Base-by-base conservation (phyloP, 2,113 vertebrate genomes). In the Gnathonemus longibarbis region DNA sequence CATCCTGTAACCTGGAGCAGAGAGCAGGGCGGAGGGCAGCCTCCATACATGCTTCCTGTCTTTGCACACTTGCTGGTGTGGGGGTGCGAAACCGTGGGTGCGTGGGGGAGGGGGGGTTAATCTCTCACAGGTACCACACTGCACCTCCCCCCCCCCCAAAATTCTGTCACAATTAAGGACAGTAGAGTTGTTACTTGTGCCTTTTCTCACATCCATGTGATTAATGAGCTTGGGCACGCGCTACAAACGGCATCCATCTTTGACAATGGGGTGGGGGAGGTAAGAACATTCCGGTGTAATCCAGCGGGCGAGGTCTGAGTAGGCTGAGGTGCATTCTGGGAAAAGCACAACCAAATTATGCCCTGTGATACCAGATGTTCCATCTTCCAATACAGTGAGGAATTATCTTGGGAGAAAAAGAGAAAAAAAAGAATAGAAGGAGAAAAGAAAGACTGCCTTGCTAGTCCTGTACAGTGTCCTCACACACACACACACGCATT, bases 1-100 rank as follows among this genome's bases (percentile, higher is more conserved):
- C 91, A 91, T 91, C 42, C 90, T 90, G 90, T 50, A 91, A 21
- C 27, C 77, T 50, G 89, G 90, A 91, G 93, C 91, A 90, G 88
- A 89, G 56, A 86, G 80, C 83, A 24, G 53, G 39, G 86, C 24
- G 66, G 77, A 83, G 84, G 53, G 62, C 85, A 88, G 70, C 17
- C 77, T 45, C 17, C 3, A 39, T 2, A 5, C 13, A 42, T 42
- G 3, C 24, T 39, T 84, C 45, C 83, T 48, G 45, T 84, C 35
- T 45, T 17, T 45, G 31, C 27, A 35, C 19, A 19, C 17, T 13
- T 46, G 39, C 8, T 45, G 80, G 39, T 46, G 42, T 46, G 80
- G 80, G 39, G 42, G 39, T 45, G 45, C 19, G 0, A 46, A 48
- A 5, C 19, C 17, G 15, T 27, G 42, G 10, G n/a, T 27, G 27